Conservation (phyloP, 2,113 vertebrate genomes). For the Cathartes aura region DNA sequence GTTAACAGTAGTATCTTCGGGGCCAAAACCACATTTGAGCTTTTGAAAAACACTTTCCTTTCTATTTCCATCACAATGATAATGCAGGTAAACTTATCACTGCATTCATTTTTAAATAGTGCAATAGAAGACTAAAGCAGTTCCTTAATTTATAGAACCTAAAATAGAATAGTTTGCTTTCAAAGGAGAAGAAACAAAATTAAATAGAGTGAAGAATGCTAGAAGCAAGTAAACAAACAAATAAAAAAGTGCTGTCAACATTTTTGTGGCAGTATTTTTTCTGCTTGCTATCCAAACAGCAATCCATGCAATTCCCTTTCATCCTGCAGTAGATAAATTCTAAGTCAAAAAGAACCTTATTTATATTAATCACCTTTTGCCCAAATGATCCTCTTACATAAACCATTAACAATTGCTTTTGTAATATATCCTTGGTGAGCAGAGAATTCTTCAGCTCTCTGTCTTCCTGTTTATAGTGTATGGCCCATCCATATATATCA, state of each 20-base stretch:
- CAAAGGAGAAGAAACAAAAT: constrained; percentile 12
- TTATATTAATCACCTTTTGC: background rate
- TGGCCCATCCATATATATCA: background rate
- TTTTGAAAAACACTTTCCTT: background rate
- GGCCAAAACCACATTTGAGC: background rate
- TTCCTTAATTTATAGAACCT: constrained; percentile 21
- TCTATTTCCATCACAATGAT: background rate
- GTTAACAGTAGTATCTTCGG: background rate
- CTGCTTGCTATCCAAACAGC: background rate
- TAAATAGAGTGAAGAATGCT: background rate
- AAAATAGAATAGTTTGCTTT: constrained; percentile 7
- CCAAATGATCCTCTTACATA: background rate
- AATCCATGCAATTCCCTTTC: background rate
- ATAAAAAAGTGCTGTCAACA: background rate
- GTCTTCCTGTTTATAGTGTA: background rate
- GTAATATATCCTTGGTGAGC: background rate
- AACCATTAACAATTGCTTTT: background rate
- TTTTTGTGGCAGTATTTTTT: background rate
- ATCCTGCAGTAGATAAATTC: background rate
- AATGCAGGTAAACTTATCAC: background rate
- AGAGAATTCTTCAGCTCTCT: background rate
- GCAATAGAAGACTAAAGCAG: background rate
- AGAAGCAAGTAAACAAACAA: background rate
- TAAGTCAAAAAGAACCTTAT: background rate
- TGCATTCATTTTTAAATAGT: constrained; percentile 5